These are phyloP conservation scores for Pteronotus mesoamericanus DNA, from an alignment of 2,797 vertebrate species.

Conservation along the genomic window DNA sequence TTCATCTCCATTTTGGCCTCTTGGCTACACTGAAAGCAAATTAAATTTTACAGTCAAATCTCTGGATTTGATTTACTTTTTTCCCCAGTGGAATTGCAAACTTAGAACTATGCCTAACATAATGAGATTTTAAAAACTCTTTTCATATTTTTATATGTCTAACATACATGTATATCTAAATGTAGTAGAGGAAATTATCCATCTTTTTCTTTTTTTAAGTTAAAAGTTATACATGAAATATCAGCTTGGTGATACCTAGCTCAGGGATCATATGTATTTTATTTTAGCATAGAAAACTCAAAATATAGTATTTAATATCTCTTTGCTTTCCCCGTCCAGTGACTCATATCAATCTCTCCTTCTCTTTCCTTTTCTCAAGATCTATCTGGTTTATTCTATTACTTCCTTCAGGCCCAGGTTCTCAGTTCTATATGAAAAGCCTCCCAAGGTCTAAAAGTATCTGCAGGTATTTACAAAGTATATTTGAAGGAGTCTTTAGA, in stretches of 20 bases:
- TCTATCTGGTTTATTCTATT: not conserved
- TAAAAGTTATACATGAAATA: not conserved
- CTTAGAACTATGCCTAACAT: slow-evolving; percentile 9
- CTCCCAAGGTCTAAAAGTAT: not conserved
- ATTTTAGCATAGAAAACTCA: not conserved
- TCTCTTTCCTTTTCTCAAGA: not conserved
- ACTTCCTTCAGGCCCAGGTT: not conserved
- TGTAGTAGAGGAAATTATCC: not conserved
- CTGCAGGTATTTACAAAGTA: not conserved
- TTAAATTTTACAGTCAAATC: slow-evolving; percentile 48
- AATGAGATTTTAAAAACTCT: not conserved
- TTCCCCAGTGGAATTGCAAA: slow-evolving; percentile 29
- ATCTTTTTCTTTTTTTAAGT: not conserved
- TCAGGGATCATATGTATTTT: not conserved
- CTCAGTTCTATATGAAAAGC: not conserved
- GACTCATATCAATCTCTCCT: not conserved
- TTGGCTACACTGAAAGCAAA: slow-evolving; percentile 52
- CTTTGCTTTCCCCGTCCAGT: not conserved
- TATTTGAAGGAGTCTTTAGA: not conserved
- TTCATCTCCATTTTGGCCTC: slow-evolving; percentile 40
- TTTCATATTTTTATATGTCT: not conserved
- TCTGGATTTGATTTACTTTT: not conserved
- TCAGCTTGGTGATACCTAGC: not conserved
- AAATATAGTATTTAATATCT: not conserved
- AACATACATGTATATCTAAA: not conserved